These are phyloP conservation scores for Ormia ochracea DNA, from an alignment of 2,888 invertebrate genomes.

Conservation along the genomic window DNA sequence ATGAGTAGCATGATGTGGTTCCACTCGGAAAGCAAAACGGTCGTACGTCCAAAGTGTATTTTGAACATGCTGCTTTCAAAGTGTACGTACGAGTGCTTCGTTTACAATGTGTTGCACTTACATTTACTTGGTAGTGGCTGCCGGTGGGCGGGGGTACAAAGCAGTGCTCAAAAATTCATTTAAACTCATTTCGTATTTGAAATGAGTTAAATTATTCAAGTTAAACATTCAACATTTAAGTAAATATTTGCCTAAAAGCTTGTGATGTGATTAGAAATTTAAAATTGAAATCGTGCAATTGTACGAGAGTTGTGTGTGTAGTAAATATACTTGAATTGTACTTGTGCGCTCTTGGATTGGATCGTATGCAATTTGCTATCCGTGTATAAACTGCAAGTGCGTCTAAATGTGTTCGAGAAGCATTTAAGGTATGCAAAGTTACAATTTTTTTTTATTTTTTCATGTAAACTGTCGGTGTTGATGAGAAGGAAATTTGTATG, in stretches of 20 bases:
- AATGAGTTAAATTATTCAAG: slow-evolving; percentile 59
- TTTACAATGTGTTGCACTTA: not conserved
- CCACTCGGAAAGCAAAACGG: not conserved
- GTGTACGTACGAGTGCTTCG: not conserved
- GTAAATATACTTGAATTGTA: not conserved
- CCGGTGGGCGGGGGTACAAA: slow-evolving; percentile 1
- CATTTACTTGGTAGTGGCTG: not conserved
- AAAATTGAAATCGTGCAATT: slow-evolving; percentile 47
- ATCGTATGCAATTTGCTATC: not conserved
- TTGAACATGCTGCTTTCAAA: slow-evolving; percentile 48
- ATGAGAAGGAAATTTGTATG: no score
- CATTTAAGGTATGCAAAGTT: no score
- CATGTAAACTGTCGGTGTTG: no score
- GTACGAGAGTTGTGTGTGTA: not conserved
- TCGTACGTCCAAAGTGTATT: slow-evolving; percentile 31
- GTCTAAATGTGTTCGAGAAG: no score
- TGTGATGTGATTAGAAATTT: slow-evolving; percentile 57
- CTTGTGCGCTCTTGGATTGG: not conserved
- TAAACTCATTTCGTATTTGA: slow-evolving; percentile 51
- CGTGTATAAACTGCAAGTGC: no score
- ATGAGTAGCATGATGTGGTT: slow-evolving; percentile 9
- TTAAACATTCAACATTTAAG: slow-evolving; percentile 59
- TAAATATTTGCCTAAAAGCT: slow-evolving; percentile 57
- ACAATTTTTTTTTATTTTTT: no score
- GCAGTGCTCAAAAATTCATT: slow-evolving; percentile 49